A percentile compares a stretch with the other conserved stretches of the same genome.
phyloP scores from a whole-genome alignment of 2,888 invertebrate genomes.

The Sarcophaga caerulescens region DNA sequence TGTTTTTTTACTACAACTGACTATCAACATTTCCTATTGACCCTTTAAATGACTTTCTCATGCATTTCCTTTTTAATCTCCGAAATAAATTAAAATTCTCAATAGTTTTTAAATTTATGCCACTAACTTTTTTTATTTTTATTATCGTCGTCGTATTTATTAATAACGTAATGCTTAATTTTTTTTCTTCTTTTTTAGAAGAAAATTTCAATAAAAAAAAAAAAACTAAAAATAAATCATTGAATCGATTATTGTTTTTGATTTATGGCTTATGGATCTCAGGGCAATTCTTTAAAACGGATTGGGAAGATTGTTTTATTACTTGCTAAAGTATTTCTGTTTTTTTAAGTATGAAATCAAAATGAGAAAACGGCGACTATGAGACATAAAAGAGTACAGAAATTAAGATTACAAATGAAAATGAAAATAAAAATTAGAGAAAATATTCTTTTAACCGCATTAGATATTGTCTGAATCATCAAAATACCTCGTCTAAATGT shows the following conservation, averaged over 20 bases:
- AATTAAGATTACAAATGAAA: too few species aligned
- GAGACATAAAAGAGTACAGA: too few species aligned
- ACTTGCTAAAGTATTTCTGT: not conserved
- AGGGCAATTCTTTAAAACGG: conserved; percentile 2
- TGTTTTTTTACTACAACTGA: not conserved
- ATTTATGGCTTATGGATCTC: conserved; percentile 54
- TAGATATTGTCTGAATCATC: too few species aligned
- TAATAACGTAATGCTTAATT: not conserved
- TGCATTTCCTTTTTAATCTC: not conserved
- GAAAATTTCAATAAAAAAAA: not conserved
- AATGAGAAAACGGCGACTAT: too few species aligned
- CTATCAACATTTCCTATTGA: not conserved
- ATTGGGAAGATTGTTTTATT: not conserved
- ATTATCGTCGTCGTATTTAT: not conserved
- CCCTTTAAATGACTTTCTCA: not conserved
- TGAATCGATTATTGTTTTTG: conserved; percentile 43
- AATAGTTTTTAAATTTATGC: not conserved
- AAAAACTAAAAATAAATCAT: conserved; percentile 50
- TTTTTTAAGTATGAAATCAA: conserved; percentile 14
- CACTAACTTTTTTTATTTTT: conserved; percentile 2
- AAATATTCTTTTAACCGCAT: too few species aligned
- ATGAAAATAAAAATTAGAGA: too few species aligned
- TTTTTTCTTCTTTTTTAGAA: not conserved
- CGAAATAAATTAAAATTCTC: conserved; percentile 33
- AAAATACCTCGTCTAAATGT: too few species aligned